A percentile compares a stretch with the other conserved stretches of the same genome.
Evolutionary conservation across 2,797 vertebrate genomes (phyloP).

Genomic region (Leucoraja ocellata): DNA sequence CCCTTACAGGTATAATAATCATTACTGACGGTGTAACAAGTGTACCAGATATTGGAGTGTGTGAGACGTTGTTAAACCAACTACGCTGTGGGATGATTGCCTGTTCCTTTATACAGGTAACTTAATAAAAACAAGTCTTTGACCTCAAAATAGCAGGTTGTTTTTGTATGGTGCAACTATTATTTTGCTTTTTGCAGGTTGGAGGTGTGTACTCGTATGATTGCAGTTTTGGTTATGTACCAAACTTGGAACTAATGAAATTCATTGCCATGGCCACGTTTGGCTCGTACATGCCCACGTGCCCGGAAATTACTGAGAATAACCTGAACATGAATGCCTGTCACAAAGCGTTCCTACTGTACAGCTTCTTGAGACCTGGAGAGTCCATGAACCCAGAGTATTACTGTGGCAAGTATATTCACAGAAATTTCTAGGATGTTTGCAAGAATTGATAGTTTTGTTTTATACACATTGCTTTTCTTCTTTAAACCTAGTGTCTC

Average conservation of each 20-base stretch:
- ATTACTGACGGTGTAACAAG: slow-evolving; percentile 97
- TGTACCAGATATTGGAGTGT: slow-evolving; percentile 88
- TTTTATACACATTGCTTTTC: not conserved
- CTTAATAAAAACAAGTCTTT: not conserved
- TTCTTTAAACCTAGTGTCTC: slow-evolving; percentile 64
- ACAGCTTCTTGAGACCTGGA: slow-evolving; percentile 84
- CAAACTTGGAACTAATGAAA: slow-evolving; percentile 96
- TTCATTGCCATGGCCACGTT: slow-evolving; percentile 95
- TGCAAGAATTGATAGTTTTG: not conserved
- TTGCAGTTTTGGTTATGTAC: slow-evolving; percentile 93
- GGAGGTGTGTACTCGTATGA: slow-evolving; percentile 91
- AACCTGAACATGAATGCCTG: slow-evolving; percentile 81
- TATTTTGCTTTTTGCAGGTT: slow-evolving; percentile 59
- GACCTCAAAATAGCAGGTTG: not conserved
- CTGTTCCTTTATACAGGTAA: slow-evolving; percentile 93
- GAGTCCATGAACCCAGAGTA: slow-evolving; percentile 89
- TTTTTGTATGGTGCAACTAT: not conserved
- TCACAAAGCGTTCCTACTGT: slow-evolving; percentile 87
- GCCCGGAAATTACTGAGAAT: slow-evolving; percentile 69
- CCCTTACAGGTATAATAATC: slow-evolving; percentile 79
- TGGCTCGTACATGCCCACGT: slow-evolving; percentile 85
- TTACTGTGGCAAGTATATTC: slow-evolving; percentile 75
- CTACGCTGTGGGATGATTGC: slow-evolving; percentile 87
- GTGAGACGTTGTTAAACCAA: slow-evolving; percentile 90
- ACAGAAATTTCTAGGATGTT: not conserved